Evolutionary conservation across 2,888 invertebrate genomes (phyloP).

Genomic region (Clostera curtula): DNA sequence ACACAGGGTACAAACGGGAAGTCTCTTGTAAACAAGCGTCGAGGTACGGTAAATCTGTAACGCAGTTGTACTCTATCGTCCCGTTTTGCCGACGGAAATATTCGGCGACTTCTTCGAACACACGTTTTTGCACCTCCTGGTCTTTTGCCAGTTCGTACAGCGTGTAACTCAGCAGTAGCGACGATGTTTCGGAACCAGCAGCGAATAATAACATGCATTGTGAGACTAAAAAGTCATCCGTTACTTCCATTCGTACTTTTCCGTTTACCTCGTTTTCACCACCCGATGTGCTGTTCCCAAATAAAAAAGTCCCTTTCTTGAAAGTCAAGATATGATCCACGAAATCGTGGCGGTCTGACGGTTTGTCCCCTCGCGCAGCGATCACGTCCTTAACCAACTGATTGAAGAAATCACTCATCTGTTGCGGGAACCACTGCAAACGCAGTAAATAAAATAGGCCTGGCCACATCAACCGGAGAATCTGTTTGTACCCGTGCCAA

Average conservation of each 20-base stretch:
- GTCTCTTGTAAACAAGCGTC: slow-evolving; percentile 40
- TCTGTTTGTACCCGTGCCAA: slow-evolving; percentile 21
- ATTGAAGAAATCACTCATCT: slow-evolving; percentile 30
- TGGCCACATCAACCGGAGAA: slow-evolving; percentile 35
- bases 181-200: slow-evolving; percentile 49
- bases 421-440: slow-evolving; percentile 24
- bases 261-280: slow-evolving; percentile 19
- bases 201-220: slow-evolving; percentile 66
- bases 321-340: slow-evolving; percentile 36
- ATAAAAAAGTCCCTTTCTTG: slow-evolving; percentile 27
- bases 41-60: slow-evolving; percentile 36
- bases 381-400: no score
- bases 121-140: slow-evolving; percentile 23
- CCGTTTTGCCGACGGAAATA: slow-evolving; percentile 27
- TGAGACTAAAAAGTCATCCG: slow-evolving; percentile 57
- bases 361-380: slow-evolving; percentile 27
- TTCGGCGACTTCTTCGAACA: slow-evolving; percentile 33
- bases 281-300: slow-evolving; percentile 31
- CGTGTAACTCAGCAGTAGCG: slow-evolving; percentile 30
- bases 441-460: slow-evolving; percentile 34
- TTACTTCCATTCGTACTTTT: slow-evolving; percentile 30
- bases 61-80: slow-evolving; percentile 30
- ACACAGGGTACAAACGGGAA: slow-evolving; percentile 40
- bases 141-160: slow-evolving; percentile 41
- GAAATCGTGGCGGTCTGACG: slow-evolving; percentile 36